Evolutionary conservation across 2,888 invertebrate genomes (phyloP), one percentile per base, ranked within the genome.

Genomic region (Steinernema hermaphroditum): DNA sequence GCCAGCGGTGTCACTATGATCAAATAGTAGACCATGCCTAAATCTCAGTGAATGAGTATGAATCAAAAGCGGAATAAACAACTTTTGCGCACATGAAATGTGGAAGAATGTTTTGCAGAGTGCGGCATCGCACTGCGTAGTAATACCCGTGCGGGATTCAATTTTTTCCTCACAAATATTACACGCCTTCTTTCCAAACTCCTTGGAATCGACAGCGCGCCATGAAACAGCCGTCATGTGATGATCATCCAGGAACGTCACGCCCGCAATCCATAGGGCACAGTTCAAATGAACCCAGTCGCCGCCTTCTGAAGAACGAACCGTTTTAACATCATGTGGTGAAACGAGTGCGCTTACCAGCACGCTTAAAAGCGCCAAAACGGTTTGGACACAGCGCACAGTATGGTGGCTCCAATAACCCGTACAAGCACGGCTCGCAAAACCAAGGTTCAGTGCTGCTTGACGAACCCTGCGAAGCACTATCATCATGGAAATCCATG

Each of bases 101-200:
- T 98, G 98, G 88, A 97, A 96, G 89, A 93, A 94, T 0, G 93
- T 94, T 86, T 94, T 92, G 89, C 98, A 98, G 91, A 98, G 92
- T 32, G 97, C 98, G 12, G 97, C 97, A 89, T 99, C 98, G 88
- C 98, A 98, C 76, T 93, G 93, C 72, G 97, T 94, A 86, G 94
- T 94, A 16, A 99, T 94, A 1, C 98, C 98, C 0, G 95, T 94
- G 34, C 94, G 90, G 9, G 94, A 92, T 84, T 92, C 92, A 49
- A 93, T 90, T 2, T 92, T 91, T 87, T 96, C 94, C 77, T 92
- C 92, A 87, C 98, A 98, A 14, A 95, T 89, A 8, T 92, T 91
- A 87, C 98, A 99, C 12, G 92, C 91, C 85, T 94, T 93, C 9
- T 93, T 92, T 44, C 97, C 97, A 94, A 96, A 98, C 82, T 93